A percentile compares a stretch with the other conserved stretches of the same genome.
Evolutionary conservation across 2,113 vertebrate species (phyloP).

Genomic region (Muntiacus reevesi): DNA sequence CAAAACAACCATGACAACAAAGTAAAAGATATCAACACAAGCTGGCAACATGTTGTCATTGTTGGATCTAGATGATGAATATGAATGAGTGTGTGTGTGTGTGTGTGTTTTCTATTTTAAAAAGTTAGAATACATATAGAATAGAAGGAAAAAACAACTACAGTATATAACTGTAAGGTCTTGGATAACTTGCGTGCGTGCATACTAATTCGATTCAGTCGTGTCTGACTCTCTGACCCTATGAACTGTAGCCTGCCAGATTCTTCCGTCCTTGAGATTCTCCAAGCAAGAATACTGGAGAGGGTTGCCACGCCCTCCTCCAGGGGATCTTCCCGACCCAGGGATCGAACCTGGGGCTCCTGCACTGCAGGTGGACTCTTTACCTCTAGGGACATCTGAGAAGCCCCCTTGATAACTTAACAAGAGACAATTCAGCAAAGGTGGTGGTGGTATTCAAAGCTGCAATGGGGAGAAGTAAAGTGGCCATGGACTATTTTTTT

Average conservation of each 20-base stretch:
- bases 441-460: not conserved
- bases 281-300: not conserved
- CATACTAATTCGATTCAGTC: not conserved
- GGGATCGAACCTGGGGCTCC: not conserved
- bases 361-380: not conserved
- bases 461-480: rapidly evolving
- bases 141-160: not conserved
- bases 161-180: not conserved
- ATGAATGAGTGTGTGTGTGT: not conserved
- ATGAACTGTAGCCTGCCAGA: not conserved
- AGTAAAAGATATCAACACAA: not conserved
- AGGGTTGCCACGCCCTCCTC: not conserved
- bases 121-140: not conserved
- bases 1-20: not conserved
- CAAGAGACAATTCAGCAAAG: not conserved
- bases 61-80: not conserved
- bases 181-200: rapidly evolving
- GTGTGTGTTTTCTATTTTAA: not conserved
- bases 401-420: not conserved
- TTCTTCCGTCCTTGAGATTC: not conserved
- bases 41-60: not conserved
- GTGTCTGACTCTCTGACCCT: not conserved
- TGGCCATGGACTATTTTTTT: not conserved
- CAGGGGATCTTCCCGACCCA: not conserved
- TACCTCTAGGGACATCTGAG: not conserved